Evolutionary conservation across 2,113 vertebrate species (phyloP), one percentile per base, ranked within the genome.

Genomic region (Castor canadensis): DNA sequence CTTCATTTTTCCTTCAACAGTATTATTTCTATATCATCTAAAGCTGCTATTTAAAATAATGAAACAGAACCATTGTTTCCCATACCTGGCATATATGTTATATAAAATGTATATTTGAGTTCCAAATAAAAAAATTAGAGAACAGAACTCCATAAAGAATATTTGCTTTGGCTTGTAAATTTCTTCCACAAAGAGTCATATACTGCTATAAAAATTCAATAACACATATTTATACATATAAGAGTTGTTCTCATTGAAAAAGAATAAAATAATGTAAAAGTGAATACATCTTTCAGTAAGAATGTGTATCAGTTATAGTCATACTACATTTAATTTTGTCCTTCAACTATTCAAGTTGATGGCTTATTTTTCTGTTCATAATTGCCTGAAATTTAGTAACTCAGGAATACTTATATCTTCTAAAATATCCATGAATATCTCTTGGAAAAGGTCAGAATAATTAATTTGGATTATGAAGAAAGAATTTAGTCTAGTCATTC

Each of bases 391-490:
- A 91, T 54, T 91, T 28, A 40, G 26, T 54, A 86, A 93, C 13
- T 81, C 26, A 38, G 8, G 84, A 93, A 72, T 66, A 95, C 16
- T 80, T 94, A 92, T 66, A 92, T 87, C 20, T 83, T 88, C 16
- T 90, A 69, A 75, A 90, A 92, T 87, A 24, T 54, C 24, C 54
- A n/a, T 93, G 11, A 80, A 30, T 1, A 38, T 79, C 49, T 91
- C 26, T 85, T 40, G 26, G 54, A 77, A 92, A 95, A 79, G 7
- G 13, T 87, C 26, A 77, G 4, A 94, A 95, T 76, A 87, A 91
- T 80, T 81, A 45, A 96, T 91, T 73, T 94, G 73, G 2, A 82
- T 88, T 91, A 62, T 89, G 54, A 85, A 93, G 52, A 85, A 94
- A 49, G n/a, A 82, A 2, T 24, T 87, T 87, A 58, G 16, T 87